Evolutionary conservation across 1,140 invertebrate species (phyloP).

Genomic region (Drosophila sturtevanti): DNA sequence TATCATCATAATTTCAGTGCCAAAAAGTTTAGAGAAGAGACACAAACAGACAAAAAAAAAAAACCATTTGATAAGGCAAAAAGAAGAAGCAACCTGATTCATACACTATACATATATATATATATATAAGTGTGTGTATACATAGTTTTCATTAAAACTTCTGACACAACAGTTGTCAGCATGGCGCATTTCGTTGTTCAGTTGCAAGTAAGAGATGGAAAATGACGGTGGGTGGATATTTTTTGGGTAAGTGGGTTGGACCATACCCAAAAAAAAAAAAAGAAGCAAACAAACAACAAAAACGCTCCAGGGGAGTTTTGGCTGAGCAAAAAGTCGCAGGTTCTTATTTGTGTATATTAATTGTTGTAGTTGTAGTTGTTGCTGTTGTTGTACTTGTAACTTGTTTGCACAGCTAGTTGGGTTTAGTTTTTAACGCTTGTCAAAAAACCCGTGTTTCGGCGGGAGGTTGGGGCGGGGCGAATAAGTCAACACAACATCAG

Average conservation of each 20-base stretch:
- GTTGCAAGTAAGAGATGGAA: not conserved
- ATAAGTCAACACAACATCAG: conserved; percentile 30
- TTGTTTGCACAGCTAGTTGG: conserved; percentile 51
- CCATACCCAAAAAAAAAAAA: conserved; percentile 2
- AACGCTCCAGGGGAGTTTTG: conserved; percentile 26
- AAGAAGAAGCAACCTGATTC: conserved; percentile 23
- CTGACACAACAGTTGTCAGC: conserved; percentile 48
- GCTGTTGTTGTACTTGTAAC: conserved; percentile 43
- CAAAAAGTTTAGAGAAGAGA: conserved; percentile 44
- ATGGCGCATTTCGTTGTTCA: conserved; percentile 8
- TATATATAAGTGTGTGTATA: conserved; percentile 19
- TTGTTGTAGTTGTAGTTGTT: conserved; percentile 49
- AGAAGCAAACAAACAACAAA: conserved; percentile 27
- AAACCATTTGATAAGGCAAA: conserved; percentile 35
- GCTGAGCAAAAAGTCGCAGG: conserved; percentile 56
- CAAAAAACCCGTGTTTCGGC: conserved; percentile 5
- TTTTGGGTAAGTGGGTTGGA: no score
- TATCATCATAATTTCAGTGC: conserved; percentile 68
- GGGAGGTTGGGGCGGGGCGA: conserved; percentile 1
- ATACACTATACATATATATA: conserved; percentile 17
- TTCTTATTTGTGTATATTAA: conserved; percentile 63
- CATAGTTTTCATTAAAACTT: conserved; percentile 66
- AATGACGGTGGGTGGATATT: not conserved
- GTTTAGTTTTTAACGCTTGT: conserved; percentile 64
- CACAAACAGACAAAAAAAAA: not conserved